Percentiles rank a stretch among this genome's conserved stretches.
Evolutionary conservation across 37 sponge, comb jelly and placozoan species (phyloP).

Genomic region (Axinella damicornis): DNA sequence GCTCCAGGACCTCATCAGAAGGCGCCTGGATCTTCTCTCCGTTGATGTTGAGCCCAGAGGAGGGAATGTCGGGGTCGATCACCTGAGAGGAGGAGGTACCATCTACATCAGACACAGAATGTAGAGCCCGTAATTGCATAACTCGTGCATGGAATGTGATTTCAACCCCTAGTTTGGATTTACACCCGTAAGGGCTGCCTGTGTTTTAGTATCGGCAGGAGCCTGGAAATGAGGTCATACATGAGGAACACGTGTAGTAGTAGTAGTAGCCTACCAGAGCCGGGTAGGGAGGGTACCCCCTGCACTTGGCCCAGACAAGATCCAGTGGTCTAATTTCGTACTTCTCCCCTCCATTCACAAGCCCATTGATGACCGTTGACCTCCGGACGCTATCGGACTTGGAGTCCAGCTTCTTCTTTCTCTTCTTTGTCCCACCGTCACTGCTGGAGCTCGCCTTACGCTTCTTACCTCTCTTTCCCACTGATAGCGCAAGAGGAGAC

Average conservation of each 20-base stretch:
- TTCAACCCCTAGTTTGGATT: too few species aligned
- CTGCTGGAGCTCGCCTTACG: slow-evolving; percentile 27
- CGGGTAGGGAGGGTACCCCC: slow-evolving; percentile 96
- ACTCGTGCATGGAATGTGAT: too few species aligned
- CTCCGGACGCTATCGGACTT: too few species aligned
- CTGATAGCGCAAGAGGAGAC: background rate
- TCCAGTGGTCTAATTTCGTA: slow-evolving; percentile 51
- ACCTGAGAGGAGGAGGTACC: slow-evolving; percentile 80
- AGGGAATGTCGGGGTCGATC: slow-evolving; percentile 85
- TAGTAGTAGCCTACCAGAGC: slow-evolving; percentile 98
- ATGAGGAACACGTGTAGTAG: too few species aligned
- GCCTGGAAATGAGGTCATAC: too few species aligned
- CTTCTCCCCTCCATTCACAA: slow-evolving; percentile 13
- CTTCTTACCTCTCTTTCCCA: background rate
- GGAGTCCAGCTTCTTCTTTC: background rate
- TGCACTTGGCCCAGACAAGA: slow-evolving; percentile 98
- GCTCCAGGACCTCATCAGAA: slow-evolving; percentile 85
- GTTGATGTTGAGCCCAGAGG: slow-evolving; percentile 59
- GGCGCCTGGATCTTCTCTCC: slow-evolving; percentile 89
- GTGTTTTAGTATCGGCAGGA: too few species aligned
- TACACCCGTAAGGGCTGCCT: too few species aligned
- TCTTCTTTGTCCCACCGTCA: slow-evolving; percentile 4
- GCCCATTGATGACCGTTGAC: background rate
- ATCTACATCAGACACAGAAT: too few species aligned
- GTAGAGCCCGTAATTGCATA: too few species aligned